phyloP scores from a whole-genome alignment of 1,140 invertebrate species.

The Bacillus rossius region DNA sequence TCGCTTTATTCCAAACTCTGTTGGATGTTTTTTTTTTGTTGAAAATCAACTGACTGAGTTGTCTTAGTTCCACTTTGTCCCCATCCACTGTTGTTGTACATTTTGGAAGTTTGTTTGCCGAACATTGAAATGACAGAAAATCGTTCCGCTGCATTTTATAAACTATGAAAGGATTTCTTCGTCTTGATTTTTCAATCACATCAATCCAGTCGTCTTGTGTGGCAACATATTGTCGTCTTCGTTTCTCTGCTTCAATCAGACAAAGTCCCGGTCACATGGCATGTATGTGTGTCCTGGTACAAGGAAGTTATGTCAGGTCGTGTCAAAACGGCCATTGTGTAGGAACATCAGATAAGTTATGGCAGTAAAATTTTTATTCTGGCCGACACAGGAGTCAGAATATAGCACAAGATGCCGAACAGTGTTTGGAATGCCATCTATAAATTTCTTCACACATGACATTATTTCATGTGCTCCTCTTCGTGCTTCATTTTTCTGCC shows the following conservation, averaged over 20 bases:
- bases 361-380: slow-evolving; percentile 18
- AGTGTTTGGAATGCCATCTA: slow-evolving; percentile 7
- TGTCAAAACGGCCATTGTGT: slow-evolving; percentile 16
- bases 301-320: slow-evolving; percentile 18
- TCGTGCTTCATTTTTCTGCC: slow-evolving; percentile 15
- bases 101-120: no score
- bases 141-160: slow-evolving; percentile 5
- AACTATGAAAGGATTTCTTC: slow-evolving; percentile 5
- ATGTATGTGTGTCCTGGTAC: slow-evolving; percentile 19
- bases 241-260: slow-evolving; percentile 11
- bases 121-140: slow-evolving; percentile 8
- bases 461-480: slow-evolving; percentile 17
- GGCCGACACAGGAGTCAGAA: slow-evolving; percentile 15
- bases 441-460: slow-evolving; percentile 23
- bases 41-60: no score
- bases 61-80: no score
- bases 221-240: not conserved
- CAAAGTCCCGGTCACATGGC: slow-evolving; percentile 22
- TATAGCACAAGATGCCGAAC: slow-evolving; percentile 14
- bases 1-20: no score
- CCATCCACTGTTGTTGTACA: no score
- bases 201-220: slow-evolving; percentile 16
- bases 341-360: slow-evolving; percentile 21
- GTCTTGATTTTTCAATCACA: slow-evolving; percentile 2
- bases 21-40: no score